Percentiles rank a stretch among this genome's conserved stretches.
phyloP scores from a whole-genome alignment of 1,140 invertebrate species.

The Temnothorax longispinosus region DNA sequence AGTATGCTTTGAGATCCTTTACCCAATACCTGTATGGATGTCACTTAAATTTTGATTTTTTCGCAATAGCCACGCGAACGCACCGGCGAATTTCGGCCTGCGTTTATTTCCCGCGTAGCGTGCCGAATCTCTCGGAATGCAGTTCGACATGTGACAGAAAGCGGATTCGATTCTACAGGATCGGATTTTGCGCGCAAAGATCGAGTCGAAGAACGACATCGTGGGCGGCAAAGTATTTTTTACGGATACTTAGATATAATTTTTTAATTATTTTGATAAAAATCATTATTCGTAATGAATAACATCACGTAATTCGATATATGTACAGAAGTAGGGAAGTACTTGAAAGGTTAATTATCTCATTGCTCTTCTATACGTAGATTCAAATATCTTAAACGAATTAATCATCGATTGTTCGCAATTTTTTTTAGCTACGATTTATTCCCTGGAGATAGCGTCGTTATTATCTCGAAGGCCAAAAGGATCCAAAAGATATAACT shows the following conservation, averaged over 20 bases:
- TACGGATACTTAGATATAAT: not conserved
- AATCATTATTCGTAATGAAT: not conserved
- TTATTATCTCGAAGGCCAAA: not conserved
- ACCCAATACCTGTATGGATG: not conserved
- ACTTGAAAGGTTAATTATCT: not conserved
- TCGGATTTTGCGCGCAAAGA: not conserved
- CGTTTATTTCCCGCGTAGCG: not conserved
- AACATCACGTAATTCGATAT: not conserved
- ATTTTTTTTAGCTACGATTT: not conserved
- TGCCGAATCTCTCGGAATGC: conserved; percentile 43
- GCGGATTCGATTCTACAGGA: not conserved
- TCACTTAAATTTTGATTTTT: conserved; percentile 36
- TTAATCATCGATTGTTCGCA: not conserved
- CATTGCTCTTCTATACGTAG: not conserved
- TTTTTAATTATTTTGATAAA: not conserved
- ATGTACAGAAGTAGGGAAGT: not conserved
- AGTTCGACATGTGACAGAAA: conserved; percentile 25
- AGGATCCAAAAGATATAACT: not conserved
- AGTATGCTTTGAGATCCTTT: not conserved
- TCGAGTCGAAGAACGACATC: not conserved
- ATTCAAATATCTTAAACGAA: not conserved
- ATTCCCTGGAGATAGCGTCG: not conserved
- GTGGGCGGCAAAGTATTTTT: not conserved
- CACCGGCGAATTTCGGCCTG: not conserved
- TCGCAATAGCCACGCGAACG: conserved; percentile 9